Evolutionary conservation across 2,113 vertebrate species (phyloP).

Genomic region (Prunella himalayana): DNA sequence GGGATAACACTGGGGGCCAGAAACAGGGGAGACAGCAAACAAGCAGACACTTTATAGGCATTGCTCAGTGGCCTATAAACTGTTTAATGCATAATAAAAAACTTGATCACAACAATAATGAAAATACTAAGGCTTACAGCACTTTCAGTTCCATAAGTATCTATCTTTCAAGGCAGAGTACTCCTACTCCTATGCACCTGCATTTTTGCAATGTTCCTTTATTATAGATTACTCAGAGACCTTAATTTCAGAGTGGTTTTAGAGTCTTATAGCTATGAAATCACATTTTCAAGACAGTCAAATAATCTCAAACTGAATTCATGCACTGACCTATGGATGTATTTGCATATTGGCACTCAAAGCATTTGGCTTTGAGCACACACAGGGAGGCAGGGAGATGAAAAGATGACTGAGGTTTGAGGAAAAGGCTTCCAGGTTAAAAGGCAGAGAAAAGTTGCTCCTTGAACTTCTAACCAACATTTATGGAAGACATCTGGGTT

Average conservation of each 20-base stretch:
- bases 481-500: neutral
- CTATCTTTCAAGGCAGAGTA: neutral
- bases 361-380: neutral
- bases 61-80: neutral
- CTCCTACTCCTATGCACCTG: neutral
- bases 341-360: neutral
- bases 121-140: neutral
- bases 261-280: neutral
- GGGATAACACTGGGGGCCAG: neutral
- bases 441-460: neutral
- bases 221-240: neutral
- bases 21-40: neutral
- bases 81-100: neutral
- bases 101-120: neutral
- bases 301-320: neutral
- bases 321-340: neutral
- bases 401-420: neutral
- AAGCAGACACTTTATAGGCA: neutral
- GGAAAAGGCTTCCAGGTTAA: neutral
- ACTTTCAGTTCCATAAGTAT: neutral
- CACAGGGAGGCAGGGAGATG: neutral
- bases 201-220: neutral
- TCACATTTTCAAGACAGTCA: neutral
- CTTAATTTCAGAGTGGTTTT: neutral
- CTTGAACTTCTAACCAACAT: neutral